Conservation (phyloP, 2,888 invertebrate genomes). For the Caenorhabditis wallacei region DNA sequence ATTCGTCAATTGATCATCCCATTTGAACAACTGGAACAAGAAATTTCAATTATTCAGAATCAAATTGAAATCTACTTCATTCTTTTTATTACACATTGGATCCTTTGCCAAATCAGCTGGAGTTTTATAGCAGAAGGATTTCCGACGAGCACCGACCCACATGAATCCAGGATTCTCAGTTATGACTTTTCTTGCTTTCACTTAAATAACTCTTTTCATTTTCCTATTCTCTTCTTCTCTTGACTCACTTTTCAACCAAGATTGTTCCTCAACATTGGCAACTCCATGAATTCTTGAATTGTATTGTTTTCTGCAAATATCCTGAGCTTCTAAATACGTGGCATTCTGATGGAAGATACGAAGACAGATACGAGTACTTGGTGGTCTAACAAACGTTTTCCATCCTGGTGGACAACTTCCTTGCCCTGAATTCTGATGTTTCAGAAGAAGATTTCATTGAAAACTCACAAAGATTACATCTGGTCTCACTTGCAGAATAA, state of each 20-base stretch:
- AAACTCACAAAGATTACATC: slow-evolving; percentile 43
- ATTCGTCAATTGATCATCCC: slow-evolving; percentile 40
- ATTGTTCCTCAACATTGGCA: slow-evolving; percentile 24
- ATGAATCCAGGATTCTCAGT: slow-evolving; percentile 22
- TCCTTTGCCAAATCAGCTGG: not conserved
- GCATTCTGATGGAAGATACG: slow-evolving; percentile 45
- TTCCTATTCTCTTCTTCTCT: not conserved
- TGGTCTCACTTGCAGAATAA: not conserved
- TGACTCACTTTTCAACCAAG: slow-evolving; percentile 48
- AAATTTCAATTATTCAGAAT: not conserved
- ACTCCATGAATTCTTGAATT: slow-evolving; percentile 49
- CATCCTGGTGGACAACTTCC: slow-evolving; percentile 54
- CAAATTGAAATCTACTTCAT: slow-evolving; percentile 8
- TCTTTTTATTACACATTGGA: slow-evolving; percentile 15
- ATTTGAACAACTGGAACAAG: slow-evolving; percentile 30
- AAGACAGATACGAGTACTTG: slow-evolving; percentile 28
- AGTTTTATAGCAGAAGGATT: slow-evolving; percentile 24
- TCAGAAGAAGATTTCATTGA: not conserved
- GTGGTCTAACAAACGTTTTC: slow-evolving; percentile 40
- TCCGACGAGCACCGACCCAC: slow-evolving; percentile 56
- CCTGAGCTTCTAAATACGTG: slow-evolving; percentile 46
- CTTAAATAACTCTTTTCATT: not conserved
- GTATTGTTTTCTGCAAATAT: slow-evolving; percentile 40
- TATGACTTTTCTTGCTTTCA: slow-evolving; percentile 38
- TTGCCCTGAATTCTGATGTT: slow-evolving; percentile 32